Evolutionary conservation across 2,888 invertebrate genomes (phyloP).

Genomic region (Ennomos quercinarius): DNA sequence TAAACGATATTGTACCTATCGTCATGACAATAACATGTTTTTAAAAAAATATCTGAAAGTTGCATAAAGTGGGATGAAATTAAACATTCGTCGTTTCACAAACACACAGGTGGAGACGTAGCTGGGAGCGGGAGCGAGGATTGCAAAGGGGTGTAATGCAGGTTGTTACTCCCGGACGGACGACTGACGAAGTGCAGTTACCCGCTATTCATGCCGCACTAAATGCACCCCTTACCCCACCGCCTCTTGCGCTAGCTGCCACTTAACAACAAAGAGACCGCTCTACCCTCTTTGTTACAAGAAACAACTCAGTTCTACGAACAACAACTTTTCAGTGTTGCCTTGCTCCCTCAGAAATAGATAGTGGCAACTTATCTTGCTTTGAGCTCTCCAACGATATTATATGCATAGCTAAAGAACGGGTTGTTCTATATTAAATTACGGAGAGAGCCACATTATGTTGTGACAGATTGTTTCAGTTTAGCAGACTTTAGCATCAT

Average conservation of each 20-base stretch:
- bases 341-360: slow-evolving; percentile 63
- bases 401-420: slow-evolving; percentile 22
- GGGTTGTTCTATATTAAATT: slow-evolving; percentile 15
- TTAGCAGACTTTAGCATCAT: background rate
- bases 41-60: background rate
- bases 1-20: background rate
- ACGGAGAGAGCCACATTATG: slow-evolving; percentile 9
- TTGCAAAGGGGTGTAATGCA: slow-evolving; percentile 60
- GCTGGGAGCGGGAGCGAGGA: slow-evolving; percentile 44
- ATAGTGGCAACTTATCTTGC: slow-evolving; percentile 57
- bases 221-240: slow-evolving; percentile 68
- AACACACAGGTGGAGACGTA: slow-evolving; percentile 52
- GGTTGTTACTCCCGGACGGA: slow-evolving; percentile 80
- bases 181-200: slow-evolving; percentile 83
- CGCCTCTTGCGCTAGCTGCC: slow-evolving; percentile 63
- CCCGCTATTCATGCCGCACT: slow-evolving; percentile 78
- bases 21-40: background rate
- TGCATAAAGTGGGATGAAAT: slow-evolving; percentile 26
- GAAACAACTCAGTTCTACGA: slow-evolving; percentile 73
- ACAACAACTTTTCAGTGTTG: slow-evolving; percentile 73
- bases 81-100: slow-evolving; percentile 39
- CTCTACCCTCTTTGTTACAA: slow-evolving; percentile 82
- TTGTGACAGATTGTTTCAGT: slow-evolving; percentile 1
- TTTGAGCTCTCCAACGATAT: slow-evolving; percentile 33
- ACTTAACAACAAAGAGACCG: slow-evolving; percentile 84